Base-by-base conservation (phyloP, 2,797 vertebrate genomes). In the Rhincodon typus region DNA sequence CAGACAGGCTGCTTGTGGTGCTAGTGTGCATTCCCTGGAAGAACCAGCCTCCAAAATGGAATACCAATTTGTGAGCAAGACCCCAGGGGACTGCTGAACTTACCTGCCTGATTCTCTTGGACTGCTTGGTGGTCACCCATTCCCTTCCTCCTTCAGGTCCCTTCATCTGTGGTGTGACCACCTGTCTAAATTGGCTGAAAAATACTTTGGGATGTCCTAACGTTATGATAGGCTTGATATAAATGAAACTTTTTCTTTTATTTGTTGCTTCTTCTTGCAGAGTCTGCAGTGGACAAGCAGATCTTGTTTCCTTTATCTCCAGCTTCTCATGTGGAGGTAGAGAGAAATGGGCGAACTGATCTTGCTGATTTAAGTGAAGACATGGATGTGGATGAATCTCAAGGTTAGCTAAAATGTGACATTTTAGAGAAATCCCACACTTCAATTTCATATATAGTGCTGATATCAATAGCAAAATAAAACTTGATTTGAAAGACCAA, bases 351-450 rank as follows among this genome's bases (percentile, higher is more conserved):
- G 96, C 99, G 98, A 96, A 97, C 98, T 86, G 97, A 98, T 70
- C 96, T 99, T 96, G 98, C 97, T 96, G 98, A 99, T 95, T 98
- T 99, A 96, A 97, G 96, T 96, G 99, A 99, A 96, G 99, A 99
- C 97, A 98, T 99, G 99, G 99, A 99, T 97, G 98, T 99, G 82
- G 99, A 99, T 96, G 99, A 99, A 96, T 97, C 98, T 53, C 98
- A 98, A 96, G 98, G 99, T 99, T 97, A 98, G 98, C 97, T 96
- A 88, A 67, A 96, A 96, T 96, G 86, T 97, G 7, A 4, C 10
- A 25, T 67, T 69, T 42, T 19, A 12, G 10, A 46, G 84, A 57
- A 93, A 42, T 3, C 34, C 30, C 17, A 12, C 17, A 19, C 4
- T 53, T 93, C 69, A 62, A 93, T 62, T 62, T 91, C n/a, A 50